Conservation (phyloP, 2,888 invertebrate genomes). For the Lasioglossum figueresi region DNA sequence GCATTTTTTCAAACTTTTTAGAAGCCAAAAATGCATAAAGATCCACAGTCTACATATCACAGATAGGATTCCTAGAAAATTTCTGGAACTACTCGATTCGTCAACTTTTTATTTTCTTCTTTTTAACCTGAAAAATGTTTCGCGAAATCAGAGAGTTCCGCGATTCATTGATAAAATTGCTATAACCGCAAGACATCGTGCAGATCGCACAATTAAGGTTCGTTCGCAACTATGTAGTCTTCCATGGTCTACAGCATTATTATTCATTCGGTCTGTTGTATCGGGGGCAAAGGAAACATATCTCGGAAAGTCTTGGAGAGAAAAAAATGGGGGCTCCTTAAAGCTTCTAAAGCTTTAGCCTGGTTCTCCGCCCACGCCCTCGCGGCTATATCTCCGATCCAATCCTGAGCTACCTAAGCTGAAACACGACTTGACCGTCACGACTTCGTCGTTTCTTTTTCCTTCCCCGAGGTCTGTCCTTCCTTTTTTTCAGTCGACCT, state of each 20-base stretch:
- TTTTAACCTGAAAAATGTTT: too few relatives aligned
- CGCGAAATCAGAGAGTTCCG: too few relatives aligned
- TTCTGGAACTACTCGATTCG: too few relatives aligned
- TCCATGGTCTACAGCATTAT: conserved; percentile 14
- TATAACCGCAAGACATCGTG: neutral
- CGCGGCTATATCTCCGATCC: conserved; percentile 53
- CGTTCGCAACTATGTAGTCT: too few relatives aligned
- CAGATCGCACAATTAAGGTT: neutral
- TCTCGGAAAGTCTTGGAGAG: conserved; percentile 23
- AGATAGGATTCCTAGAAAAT: too few relatives aligned
- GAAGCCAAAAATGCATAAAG: too few relatives aligned
- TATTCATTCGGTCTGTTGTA: conserved; percentile 30
- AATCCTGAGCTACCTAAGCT: conserved; percentile 52
- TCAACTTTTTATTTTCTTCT: too few relatives aligned
- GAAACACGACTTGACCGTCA: conserved; percentile 59
- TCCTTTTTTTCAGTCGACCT: conserved; percentile 50
- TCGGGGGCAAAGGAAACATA: conserved; percentile 31
- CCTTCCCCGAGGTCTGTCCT: conserved; percentile 39
- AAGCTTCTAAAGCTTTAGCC: conserved; percentile 32
- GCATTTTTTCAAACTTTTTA: too few relatives aligned
- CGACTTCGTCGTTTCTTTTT: conserved; percentile 40
- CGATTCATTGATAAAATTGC: neutral
- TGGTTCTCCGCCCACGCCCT: conserved; percentile 42
- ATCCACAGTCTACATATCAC: too few relatives aligned
- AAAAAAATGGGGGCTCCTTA: conserved; percentile 24